A percentile compares a stretch with the other conserved stretches of the same genome.
Evolutionary conservation across 2,888 invertebrate genomes (phyloP).

Genomic region (Alloplasta piceator): DNA sequence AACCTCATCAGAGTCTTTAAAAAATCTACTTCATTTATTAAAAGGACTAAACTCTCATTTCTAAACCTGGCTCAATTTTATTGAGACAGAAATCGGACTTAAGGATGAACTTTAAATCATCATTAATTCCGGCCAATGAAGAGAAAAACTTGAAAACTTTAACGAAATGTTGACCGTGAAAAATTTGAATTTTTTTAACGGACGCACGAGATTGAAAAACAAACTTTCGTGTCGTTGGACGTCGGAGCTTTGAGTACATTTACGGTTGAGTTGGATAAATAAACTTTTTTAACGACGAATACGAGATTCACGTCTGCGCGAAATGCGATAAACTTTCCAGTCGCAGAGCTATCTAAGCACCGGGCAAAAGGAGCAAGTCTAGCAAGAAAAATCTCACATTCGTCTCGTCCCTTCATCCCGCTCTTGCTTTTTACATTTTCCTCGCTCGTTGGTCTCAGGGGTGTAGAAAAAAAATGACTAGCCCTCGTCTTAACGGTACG

Average conservation of each 20-base stretch:
- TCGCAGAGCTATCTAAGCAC: conserved; percentile 37
- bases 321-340: conserved; percentile 59
- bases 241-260: conserved; percentile 14
- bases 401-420: conserved; percentile 1
- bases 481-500: conserved; percentile 7
- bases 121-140: too few species aligned
- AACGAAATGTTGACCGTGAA: conserved; percentile 18
- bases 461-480: conserved; percentile 26
- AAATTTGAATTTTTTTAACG: conserved; percentile 23
- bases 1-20: too few species aligned
- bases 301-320: conserved; percentile 51
- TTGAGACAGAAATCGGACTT: too few species aligned
- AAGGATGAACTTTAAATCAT: too few species aligned
- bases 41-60: too few species aligned
- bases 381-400: conserved; percentile 58
- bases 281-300: conserved; percentile 41
- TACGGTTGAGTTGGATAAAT: conserved; percentile 23
- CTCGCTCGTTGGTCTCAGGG: conserved; percentile 25
- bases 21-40: too few species aligned
- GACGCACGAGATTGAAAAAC: conserved; percentile 25
- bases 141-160: conserved; percentile 3
- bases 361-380: conserved; percentile 45
- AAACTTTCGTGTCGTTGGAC: conserved; percentile 26
- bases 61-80: too few species aligned
- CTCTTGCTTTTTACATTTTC: conserved; percentile 13